Evolutionary conservation across 2,888 invertebrate species (phyloP).

Genomic region (Parnassius apollo): DNA sequence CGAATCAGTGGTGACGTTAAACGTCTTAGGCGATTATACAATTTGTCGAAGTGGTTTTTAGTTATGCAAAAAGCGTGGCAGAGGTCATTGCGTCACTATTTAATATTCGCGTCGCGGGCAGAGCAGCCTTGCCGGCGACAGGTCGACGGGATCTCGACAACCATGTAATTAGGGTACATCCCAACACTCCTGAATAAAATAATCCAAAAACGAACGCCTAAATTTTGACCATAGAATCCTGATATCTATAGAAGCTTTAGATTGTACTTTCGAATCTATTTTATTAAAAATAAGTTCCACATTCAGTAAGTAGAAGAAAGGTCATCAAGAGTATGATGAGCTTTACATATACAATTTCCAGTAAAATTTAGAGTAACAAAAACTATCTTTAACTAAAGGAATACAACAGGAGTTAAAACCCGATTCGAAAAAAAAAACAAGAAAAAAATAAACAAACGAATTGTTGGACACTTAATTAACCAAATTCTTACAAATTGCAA

Average conservation of each 20-base stretch:
- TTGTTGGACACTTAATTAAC: not conserved
- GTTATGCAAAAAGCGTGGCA: conserved; percentile 54
- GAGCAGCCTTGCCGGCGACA: conserved; percentile 40
- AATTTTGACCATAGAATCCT: too few relatives aligned
- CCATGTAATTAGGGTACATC: conserved; percentile 11
- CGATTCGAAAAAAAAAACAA: conserved; percentile 1
- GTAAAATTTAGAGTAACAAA: too few relatives aligned
- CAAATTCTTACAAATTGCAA: not conserved
- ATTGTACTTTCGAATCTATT: too few relatives aligned
- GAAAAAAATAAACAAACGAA: not conserved
- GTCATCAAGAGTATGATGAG: too few relatives aligned
- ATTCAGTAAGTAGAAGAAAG: too few relatives aligned
- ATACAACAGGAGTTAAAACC: not conserved
- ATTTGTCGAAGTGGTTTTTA: conserved; percentile 42
- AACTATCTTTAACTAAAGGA: not conserved
- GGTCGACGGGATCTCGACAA: conserved; percentile 14
- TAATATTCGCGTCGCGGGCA: conserved; percentile 50
- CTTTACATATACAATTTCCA: too few relatives aligned
- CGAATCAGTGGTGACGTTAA: not conserved
- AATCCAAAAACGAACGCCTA: too few relatives aligned
- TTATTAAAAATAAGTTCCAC: too few relatives aligned
- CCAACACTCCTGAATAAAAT: not conserved
- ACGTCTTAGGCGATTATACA: conserved; percentile 22
- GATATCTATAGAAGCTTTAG: too few relatives aligned
- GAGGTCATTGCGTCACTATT: conserved; percentile 67